Conservation (phyloP, 2,888 invertebrate species). For the Nymphalis polychloros region DNA sequence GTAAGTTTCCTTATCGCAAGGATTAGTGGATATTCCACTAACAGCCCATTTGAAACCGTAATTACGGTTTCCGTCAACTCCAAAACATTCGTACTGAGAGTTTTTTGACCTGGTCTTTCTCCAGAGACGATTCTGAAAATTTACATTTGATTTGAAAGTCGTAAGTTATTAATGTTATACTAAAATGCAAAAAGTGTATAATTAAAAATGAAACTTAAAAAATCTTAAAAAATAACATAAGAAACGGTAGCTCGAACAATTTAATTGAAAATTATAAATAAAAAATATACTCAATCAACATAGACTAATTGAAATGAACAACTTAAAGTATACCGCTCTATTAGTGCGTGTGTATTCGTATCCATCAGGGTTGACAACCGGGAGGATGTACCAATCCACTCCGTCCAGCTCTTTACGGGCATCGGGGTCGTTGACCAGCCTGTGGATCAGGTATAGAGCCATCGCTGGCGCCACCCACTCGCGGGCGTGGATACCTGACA, state of each 20-base stretch:
- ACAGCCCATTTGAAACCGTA: slow-evolving; percentile 86
- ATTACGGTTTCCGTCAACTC: slow-evolving; percentile 87
- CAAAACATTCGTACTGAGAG: slow-evolving; percentile 67
- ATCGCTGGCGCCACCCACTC: slow-evolving; percentile 85
- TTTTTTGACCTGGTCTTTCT: slow-evolving; percentile 82
- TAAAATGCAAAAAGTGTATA: no score
- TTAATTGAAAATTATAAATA: no score
- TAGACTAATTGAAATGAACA: no score
- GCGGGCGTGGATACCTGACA: slow-evolving; percentile 81
- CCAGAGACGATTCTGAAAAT: slow-evolving; percentile 83
- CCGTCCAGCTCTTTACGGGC: slow-evolving; percentile 70
- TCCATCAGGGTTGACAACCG: slow-evolving; percentile 87
- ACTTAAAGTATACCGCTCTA: slow-evolving; percentile 44
- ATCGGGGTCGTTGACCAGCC: slow-evolving; percentile 67
- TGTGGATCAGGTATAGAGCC: slow-evolving; percentile 81
- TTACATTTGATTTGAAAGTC: background rate
- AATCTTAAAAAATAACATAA: no score
- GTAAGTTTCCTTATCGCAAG: slow-evolving; percentile 82
- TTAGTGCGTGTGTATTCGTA: slow-evolving; percentile 82
- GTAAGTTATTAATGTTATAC: no score
- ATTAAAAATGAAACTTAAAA: no score
- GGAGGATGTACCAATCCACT: slow-evolving; percentile 86
- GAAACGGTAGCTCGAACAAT: no score
- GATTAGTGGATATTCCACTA: slow-evolving; percentile 83
- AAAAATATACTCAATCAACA: no score